These are phyloP conservation scores for Acrobasis suavella DNA, from an alignment of 2,888 invertebrate genomes.

Conservation along the genomic window DNA sequence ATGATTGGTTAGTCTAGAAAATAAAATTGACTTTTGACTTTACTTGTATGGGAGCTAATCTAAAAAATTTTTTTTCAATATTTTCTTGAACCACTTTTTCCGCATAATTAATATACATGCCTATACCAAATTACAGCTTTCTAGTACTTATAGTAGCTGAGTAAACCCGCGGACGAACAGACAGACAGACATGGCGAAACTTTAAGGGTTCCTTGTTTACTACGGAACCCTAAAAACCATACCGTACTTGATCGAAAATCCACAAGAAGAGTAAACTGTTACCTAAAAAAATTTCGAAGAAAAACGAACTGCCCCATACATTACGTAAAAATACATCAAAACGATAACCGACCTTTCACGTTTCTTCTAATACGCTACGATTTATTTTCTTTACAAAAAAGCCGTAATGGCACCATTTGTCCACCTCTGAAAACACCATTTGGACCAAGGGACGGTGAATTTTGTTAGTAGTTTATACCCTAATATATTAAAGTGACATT, in stretches of 20 bases:
- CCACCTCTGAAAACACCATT: slow-evolving; percentile 6
- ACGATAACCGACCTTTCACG: slow-evolving; percentile 1
- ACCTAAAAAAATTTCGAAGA: not conserved
- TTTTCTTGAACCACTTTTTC: too few species aligned
- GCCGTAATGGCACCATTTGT: not conserved
- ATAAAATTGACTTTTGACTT: too few species aligned
- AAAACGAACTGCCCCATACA: slow-evolving; percentile 1
- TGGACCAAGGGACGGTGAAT: not conserved
- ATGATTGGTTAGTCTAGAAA: too few species aligned
- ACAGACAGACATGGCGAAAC: too few species aligned
- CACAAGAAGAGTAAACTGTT: not conserved
- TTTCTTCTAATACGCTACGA: not conserved
- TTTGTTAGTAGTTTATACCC: not conserved
- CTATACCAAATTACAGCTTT: too few species aligned
- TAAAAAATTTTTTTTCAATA: too few species aligned
- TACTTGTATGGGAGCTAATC: too few species aligned
- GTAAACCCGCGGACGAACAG: too few species aligned
- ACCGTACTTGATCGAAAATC: not conserved
- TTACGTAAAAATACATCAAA: not conserved
- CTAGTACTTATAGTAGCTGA: too few species aligned
- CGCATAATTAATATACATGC: too few species aligned
- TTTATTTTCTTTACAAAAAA: slow-evolving; percentile 9
- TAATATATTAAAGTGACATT: not conserved
- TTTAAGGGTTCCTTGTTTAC: too few species aligned
- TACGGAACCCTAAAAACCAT: too few species aligned